Evolutionary conservation across 2,113 vertebrate species (phyloP).

Genomic region (Onychorhynchus coronatus): DNA sequence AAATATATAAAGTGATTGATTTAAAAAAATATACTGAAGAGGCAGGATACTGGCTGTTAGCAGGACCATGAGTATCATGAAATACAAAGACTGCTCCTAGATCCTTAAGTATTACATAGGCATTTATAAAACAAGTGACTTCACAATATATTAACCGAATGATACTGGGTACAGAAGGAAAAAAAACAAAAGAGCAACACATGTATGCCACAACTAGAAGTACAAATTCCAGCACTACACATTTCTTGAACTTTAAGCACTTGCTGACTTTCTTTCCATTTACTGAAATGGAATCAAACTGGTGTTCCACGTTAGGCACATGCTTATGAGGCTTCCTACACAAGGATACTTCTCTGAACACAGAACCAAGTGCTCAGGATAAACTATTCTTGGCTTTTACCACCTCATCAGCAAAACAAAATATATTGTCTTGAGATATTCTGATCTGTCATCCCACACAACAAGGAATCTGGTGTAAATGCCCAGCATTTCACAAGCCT

Average conservation of each 20-base stretch:
- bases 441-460: background rate
- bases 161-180: background rate
- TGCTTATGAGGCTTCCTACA: background rate
- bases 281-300: background rate
- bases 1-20: too few relatives aligned
- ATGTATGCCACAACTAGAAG: background rate
- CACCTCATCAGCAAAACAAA: background rate
- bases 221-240: background rate
- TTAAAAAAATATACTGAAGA: background rate
- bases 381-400: background rate
- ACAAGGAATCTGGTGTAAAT: background rate
- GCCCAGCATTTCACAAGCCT: background rate
- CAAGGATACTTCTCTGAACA: background rate
- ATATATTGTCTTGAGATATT: background rate
- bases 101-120: background rate
- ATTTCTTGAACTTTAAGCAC: background rate
- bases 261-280: background rate
- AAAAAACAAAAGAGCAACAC: accelerated
- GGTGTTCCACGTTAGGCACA: background rate
- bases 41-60: background rate
- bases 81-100: background rate
- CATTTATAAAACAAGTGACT: background rate
- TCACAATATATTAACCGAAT: background rate
- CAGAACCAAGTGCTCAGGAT: background rate
- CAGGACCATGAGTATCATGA: background rate